Conservation (phyloP, 2,797 vertebrate species). For the Rhincodon typus region DNA sequence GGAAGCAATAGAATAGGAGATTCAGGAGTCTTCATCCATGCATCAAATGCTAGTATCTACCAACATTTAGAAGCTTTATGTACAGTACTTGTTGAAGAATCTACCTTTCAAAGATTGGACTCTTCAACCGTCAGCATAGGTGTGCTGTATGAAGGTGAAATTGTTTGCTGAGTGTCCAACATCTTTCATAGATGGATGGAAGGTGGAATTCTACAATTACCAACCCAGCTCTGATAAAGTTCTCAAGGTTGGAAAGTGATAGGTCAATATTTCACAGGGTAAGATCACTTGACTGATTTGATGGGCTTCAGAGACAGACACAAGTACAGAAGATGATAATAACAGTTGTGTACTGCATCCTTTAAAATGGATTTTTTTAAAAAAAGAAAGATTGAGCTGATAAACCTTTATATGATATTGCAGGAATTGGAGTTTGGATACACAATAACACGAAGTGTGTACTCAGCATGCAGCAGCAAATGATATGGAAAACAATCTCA, state of each 20-base stretch:
- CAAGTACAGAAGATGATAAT: background rate
- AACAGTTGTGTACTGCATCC: background rate
- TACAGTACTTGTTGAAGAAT: background rate
- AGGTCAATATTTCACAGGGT: background rate
- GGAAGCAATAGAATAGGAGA: no score
- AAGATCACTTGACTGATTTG: background rate
- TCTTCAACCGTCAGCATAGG: background rate
- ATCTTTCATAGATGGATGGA: background rate
- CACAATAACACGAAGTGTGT: background rate
- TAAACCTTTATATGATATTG: background rate
- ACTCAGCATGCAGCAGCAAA: background rate
- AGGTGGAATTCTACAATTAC: background rate
- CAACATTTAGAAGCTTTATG: background rate
- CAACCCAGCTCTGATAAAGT: background rate
- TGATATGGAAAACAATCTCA: constrained; percentile 5
- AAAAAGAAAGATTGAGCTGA: background rate
- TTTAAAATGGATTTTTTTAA: background rate
- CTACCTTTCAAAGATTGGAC: background rate
- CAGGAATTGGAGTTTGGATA: background rate
- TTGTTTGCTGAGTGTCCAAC: background rate
- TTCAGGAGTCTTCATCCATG: no score
- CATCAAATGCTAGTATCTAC: no score
- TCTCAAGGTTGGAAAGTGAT: background rate
- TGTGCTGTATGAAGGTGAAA: background rate
- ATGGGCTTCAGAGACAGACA: background rate